Base-by-base conservation (phyloP, 2,113 vertebrate genomes). In the Catagonus wagneri region DNA sequence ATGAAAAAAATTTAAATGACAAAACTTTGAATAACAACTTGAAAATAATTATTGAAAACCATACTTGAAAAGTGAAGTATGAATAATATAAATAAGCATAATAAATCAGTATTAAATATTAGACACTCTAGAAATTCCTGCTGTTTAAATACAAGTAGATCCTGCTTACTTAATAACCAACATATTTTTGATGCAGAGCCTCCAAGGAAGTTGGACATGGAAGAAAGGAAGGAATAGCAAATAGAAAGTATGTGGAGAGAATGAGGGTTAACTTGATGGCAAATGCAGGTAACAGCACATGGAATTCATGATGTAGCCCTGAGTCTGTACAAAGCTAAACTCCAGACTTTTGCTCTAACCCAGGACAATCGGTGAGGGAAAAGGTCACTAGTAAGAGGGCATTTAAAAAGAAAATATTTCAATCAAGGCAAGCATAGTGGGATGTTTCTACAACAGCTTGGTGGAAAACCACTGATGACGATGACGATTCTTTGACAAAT, bases 21-120 rank as follows among this genome's bases (percentile, higher is more conserved):
- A 71, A 56, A 71, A 60, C 32, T 65, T 50, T 63, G n/a, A 75
- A 22, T 71, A 10, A 23, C 4, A 66, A 25, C 6, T 65, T 66
- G 3, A 95, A 91, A 95, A 83, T 54, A 58, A 80, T 72, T 89
- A 93, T 50, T 69, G 86, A 14, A 65, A 80, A 32, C 90, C 1
- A 7, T 15, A 76, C 27, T 20, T 20, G 36, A 56, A 32, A 34
- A 83, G 69, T 78, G n/a, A 56, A 23, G 52, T 23, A 23, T 7
- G 11, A 13, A 78, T 78, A 78, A 56, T 23, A n/a, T 56, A 78
- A 56, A 78, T 56, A 56, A 88, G 29, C 52, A 63, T 63, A 25
- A 29, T 60, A 52, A 90, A 87, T 75, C 3, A 83, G 8, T 36
- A 68, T 52, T 72, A 76, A 91, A 65, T 27, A 71, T 71, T 25